Base-by-base conservation (phyloP, 2,888 invertebrate genomes). In the Heteropelma amictum region DNA sequence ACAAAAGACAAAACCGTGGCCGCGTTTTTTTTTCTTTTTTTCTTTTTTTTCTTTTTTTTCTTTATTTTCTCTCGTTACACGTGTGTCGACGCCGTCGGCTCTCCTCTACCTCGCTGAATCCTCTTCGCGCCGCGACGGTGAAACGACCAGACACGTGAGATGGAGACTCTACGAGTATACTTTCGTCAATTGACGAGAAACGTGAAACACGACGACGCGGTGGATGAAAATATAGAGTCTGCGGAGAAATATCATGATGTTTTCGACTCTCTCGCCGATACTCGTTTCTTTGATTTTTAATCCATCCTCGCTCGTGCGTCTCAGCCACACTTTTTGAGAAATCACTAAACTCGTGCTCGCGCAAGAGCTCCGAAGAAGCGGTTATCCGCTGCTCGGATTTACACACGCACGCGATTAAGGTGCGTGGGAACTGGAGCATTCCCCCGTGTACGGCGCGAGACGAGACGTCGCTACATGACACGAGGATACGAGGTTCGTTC, bases 351-450 rank as follows among this genome's bases (percentile, higher is more conserved):
- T n/a, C n/a, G n/a, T n/a, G n/a, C n/a, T n/a, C n/a, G n/a, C n/a
- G n/a, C n/a, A n/a, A n/a, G n/a, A n/a, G n/a, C n/a, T n/a, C n/a
- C n/a, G n/a, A n/a, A n/a, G n/a, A n/a, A n/a, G n/a, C n/a, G n/a
- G n/a, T n/a, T n/a, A n/a, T 28, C 40, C 6, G 14, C 14, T 42
- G 21, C 14, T 8, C 3, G 21, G 10, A n/a, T n/a, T n/a, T n/a
- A n/a, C n/a, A n/a, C n/a, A n/a, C n/a, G n/a, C n/a, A 49, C 54
- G 14, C 67, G 47, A 49, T 28, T 76, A 56, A 77, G 81, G 65
- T 78, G 84, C 87, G 85, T 87, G 87, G 87, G 87, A 87, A 87
- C 83, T 86, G 83, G 87, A 86, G 83, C 87, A 85, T 81, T 85
- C 80, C 77, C n/a, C 81, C 81, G 79, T 83, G 77, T 23, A 49